Evolutionary conservation across 2,888 invertebrate genomes (phyloP), one percentile per base, ranked within the genome.

Genomic region (Thera britannica): DNA sequence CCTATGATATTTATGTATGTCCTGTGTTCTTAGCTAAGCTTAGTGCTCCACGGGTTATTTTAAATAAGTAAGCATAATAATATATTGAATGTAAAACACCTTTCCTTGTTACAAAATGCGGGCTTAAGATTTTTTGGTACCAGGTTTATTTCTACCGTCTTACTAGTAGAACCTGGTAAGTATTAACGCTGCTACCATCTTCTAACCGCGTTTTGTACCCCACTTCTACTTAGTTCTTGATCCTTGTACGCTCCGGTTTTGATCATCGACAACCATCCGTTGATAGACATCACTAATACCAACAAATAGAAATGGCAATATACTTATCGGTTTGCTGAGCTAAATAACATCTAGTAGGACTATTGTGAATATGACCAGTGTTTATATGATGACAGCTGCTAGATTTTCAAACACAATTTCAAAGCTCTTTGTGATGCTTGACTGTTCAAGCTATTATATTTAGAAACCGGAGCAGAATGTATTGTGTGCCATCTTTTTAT

Each of bases 21-120:
- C 84, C 84, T 86, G 84, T 88, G 88, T 88, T 90, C 84, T 90
- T 90, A 86, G 88, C 89, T 89, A 90, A 88, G 92, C 92, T 92
- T 92, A 91, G 90, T 90, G 87, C 92, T 90, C 90, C 90, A 87
- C 89, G 89, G 87, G 88, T 90, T 79, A 78, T 79, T 80, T 83
- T 82, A 82, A 85, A 82, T 85, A 65, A 65, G 59, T 75, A 74
- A 72, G 65, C 57, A 57, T 57, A 44, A 23, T 62, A 76, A 78
- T 80, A 70, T 72, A 71, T 70, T 74, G 73, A 78, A 81, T 80
- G 77, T 79, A 75, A 77, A 79, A 74, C 79, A 77, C 77, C 75
- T 74, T 75, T 64, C 76, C 5, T 0, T 41, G 1, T 7, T 4
- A 41, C 5, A 41, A 41, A 5, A 7, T 38, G 38, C 7, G 41